Base-by-base conservation (phyloP, 1,140 invertebrate species). In the Drosophila nannoptera region DNA sequence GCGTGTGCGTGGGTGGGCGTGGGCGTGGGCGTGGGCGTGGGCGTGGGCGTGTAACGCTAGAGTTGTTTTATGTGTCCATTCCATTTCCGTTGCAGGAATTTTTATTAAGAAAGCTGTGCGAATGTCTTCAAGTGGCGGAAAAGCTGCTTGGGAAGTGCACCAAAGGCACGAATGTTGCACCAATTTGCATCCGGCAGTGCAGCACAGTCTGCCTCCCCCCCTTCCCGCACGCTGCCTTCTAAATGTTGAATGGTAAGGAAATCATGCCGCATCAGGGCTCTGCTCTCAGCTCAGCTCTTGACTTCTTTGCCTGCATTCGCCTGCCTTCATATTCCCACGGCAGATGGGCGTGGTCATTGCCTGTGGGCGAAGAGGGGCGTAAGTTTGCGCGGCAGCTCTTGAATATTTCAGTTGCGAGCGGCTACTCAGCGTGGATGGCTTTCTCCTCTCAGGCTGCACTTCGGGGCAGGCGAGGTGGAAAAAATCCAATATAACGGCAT, bases 401-500 rank as follows among this genome's bases (percentile, higher is more conserved):
- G 43, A 48, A 40, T 61, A 45, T 61, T 32, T 58, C 54, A 59
- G 31, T 35, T 8, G 9, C 31, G 63, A 32, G 32, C 14, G 22
- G 7, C 50, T 43, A 63, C 54, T 71, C 54, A 14, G 32, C 43
- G 12, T 40, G 58, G 14, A 16, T 14, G 35, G 14, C 54, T 32
- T 45, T 60, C 60, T 38, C 7, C 54, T 63, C 78, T 78, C 45
- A 65, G 64, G 43, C 56, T 65, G 40, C 35, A 22, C 16, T 32
- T 59, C 69, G 61, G 48, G 48, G 62, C 16, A 43, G 40, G 31
- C 35, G 54, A 35, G 33, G 40, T 56, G 54, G 22, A 29, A 66
- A 49, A 68, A 75, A 46, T 69, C 63, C 66, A 68, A 81, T 83
- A 78, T 75, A 61, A 29, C 45, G n/a, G 54, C 12, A 33, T 35